A percentile compares a stretch with the other conserved stretches of the same genome.
These are phyloP conservation scores for Xestia sexstrigata DNA, from an alignment of 2,888 invertebrate genomes.

Conservation along the genomic window DNA sequence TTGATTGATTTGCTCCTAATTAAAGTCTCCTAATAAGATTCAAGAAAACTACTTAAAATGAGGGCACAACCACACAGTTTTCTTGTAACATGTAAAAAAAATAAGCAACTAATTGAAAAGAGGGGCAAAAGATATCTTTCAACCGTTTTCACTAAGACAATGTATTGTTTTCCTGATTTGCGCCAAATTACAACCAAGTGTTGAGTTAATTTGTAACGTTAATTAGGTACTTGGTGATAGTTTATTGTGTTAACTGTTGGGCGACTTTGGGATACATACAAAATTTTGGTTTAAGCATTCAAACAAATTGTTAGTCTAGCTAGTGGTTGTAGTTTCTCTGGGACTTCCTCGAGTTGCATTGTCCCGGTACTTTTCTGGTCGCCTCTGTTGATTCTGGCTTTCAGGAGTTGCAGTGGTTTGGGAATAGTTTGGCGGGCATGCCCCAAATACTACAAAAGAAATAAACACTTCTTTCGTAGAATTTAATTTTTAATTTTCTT, in stretches of 20 bases:
- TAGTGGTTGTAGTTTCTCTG: no score
- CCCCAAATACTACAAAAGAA: not conserved
- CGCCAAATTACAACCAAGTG: slow-evolving; percentile 6
- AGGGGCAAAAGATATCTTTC: not conserved
- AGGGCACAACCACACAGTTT: not conserved
- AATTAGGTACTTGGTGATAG: slow-evolving; percentile 5
- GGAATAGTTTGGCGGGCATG: no score
- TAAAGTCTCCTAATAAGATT: no score
- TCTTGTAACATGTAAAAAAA: not conserved
- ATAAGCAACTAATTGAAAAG: not conserved
- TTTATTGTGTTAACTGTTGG: not conserved
- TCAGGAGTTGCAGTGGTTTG: no score
- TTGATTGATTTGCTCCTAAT: no score
- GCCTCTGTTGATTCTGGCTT: no score
- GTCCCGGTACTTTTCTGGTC: no score
- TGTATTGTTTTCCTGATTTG: slow-evolving; percentile 16
- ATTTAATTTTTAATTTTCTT: not conserved
- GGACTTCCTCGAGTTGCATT: no score
- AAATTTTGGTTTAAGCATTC: not conserved
- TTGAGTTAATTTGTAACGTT: not conserved
- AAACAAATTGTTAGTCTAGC: not conserved
- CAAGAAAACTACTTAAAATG: not conserved
- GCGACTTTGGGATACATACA: not conserved
- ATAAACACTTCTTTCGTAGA: not conserved
- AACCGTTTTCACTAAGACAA: slow-evolving; percentile 6